phyloP scores from a whole-genome alignment of 2,888 invertebrate genomes.

The Amaurobius ferox region DNA sequence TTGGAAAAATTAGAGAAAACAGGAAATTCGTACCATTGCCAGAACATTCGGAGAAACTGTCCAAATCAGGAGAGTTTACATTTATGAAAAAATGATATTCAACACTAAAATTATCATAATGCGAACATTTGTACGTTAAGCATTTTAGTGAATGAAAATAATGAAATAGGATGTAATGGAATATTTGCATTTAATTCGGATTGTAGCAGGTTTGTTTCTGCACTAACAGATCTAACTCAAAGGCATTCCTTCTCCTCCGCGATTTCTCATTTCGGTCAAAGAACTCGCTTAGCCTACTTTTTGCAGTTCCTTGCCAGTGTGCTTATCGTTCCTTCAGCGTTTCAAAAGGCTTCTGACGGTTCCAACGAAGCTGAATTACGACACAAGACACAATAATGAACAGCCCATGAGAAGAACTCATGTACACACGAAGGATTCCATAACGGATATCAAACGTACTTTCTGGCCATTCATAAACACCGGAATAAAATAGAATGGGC shows the following conservation, averaged over 20 bases:
- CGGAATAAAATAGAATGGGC: no score
- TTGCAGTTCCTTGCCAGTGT: constrained; percentile 11
- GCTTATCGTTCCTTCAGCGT: constrained; percentile 4
- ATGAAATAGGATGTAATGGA: no score
- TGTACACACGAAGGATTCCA: background rate
- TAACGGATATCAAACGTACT: no score
- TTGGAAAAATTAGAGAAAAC: no score
- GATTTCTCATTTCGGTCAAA: constrained; percentile 47
- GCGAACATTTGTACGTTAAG: no score
- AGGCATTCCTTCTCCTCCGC: constrained; percentile 38
- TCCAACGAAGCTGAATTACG: constrained; percentile 1
- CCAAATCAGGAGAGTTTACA: no score
- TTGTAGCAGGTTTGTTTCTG: background rate
- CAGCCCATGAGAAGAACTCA: background rate
- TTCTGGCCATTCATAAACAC: no score
- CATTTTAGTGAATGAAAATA: no score
- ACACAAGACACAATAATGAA: background rate
- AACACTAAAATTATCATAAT: no score
- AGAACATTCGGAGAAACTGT: no score
- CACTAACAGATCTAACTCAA: background rate
- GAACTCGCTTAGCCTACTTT: constrained; percentile 39
- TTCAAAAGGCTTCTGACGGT: constrained; percentile 5
- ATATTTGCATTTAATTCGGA: background rate
- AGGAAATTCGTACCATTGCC: no score
- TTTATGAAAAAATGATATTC: no score